Evolutionary conservation across 2,888 invertebrate genomes (phyloP), one percentile per base, ranked within the genome.

Genomic region (Drepanosiphum platanoidis): DNA sequence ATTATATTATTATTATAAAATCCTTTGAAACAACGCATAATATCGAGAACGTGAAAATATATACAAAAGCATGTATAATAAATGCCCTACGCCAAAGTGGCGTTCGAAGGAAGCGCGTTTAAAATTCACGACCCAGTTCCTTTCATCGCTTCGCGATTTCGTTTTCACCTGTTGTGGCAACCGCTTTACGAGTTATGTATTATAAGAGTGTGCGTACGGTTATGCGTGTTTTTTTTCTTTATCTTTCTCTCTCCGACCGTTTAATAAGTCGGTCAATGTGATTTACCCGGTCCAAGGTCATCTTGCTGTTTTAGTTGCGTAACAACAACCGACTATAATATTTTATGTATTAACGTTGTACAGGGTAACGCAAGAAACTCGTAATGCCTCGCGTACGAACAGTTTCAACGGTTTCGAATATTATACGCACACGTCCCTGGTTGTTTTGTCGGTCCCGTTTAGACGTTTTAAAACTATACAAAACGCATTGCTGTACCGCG

Each of bases 191-290:
- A 80, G 11, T 11, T 22, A 30, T 27, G 18, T 58, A n/a, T 58
- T 27, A 61, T n/a, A n/a, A n/a, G n/a, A n/a, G n/a, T n/a, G n/a
- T n/a, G n/a, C n/a, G n/a, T n/a, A n/a, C n/a, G n/a, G n/a, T n/a
- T n/a, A n/a, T n/a, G n/a, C n/a, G n/a, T n/a, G n/a, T n/a, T n/a
- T n/a, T 71, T 81, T 22, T 32, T 52, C 39, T 71, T 58, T 71
- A 71, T 81, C 71, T 81, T 58, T 81, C 81, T 58, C 81, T 75
- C 66, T 68, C 13, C 30, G 22, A 84, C 52, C 30, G 36, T 84
- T 84, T 68, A 83, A 83, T 66, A 83, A 84, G 83, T 84, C 83
- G 83, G 83, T 84, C 83, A 84, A 84, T 84, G 83, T 68, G 75
- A 75, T 84, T 84, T 77, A 84, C 64, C 68, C 68, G 68, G 36